Evolutionary conservation across 1,140 invertebrate species (phyloP).

Genomic region (Drosophila ficusphila): DNA sequence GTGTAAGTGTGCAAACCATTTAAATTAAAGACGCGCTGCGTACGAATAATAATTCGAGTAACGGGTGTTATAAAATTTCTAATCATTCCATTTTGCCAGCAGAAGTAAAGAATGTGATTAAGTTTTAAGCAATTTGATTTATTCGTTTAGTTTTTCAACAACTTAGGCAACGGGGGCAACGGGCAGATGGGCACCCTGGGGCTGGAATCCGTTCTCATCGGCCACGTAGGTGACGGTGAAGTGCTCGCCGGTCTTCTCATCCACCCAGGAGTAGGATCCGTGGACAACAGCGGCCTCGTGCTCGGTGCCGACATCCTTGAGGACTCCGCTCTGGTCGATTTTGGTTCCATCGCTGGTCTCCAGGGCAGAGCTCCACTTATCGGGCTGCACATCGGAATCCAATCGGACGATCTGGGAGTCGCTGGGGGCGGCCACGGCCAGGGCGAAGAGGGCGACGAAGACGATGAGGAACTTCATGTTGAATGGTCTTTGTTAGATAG

Average conservation of each 20-base stretch:
- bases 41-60: no score
- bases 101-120: neutral
- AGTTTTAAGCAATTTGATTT: constrained; percentile 1
- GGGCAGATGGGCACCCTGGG: constrained; percentile 86
- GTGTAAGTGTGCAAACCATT: no score
- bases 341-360: constrained; percentile 88
- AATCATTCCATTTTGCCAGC: no score
- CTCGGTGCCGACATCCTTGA: constrained; percentile 29
- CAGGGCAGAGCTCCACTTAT: neutral
- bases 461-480: constrained; percentile 55
- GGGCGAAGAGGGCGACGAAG: constrained; percentile 41
- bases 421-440: constrained; percentile 36
- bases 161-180: constrained; percentile 37
- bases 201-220: constrained; percentile 88
- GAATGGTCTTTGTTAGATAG: constrained; percentile 30
- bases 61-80: no score
- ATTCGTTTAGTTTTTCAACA: constrained; percentile 42
- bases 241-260: constrained; percentile 44
- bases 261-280: constrained; percentile 42
- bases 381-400: constrained; percentile 12
- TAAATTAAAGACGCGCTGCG: no score
- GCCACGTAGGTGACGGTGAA: constrained; percentile 58
- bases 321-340: constrained; percentile 60
- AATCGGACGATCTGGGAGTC: neutral
- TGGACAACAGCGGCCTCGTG: constrained; percentile 49